Evolutionary conservation across 2,888 invertebrate species (phyloP).

Genomic region (Agonopterix heracliana): DNA sequence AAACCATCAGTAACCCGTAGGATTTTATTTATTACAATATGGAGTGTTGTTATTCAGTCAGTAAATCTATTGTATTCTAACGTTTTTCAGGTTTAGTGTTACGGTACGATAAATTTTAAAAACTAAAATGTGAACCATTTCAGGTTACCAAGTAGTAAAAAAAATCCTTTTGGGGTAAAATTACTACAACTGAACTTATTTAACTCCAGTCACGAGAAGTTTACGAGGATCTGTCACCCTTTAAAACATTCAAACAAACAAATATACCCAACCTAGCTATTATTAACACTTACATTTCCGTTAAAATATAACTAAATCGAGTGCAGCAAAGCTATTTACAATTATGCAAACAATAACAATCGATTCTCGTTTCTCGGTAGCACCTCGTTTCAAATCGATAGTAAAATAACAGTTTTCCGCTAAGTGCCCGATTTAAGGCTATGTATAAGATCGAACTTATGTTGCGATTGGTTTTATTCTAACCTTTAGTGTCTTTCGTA

Average conservation of each 20-base stretch:
- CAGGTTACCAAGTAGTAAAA: no score
- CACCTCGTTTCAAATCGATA: conserved; percentile 21
- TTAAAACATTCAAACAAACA: no score
- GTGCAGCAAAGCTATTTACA: conserved; percentile 32
- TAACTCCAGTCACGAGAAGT: background rate
- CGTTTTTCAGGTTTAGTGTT: no score
- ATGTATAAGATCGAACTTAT: background rate
- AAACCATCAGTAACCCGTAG: no score
- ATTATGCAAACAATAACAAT: conserved; percentile 36
- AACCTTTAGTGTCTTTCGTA: no score
- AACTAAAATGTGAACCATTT: no score
- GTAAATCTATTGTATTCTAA: no score
- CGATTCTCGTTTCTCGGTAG: conserved; percentile 27
- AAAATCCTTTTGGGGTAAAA: no score
- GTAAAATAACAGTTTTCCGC: conserved; percentile 27
- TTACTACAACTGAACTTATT: background rate
- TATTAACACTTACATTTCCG: conserved; percentile 10
- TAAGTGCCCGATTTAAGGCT: conserved; percentile 2
- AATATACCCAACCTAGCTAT: no score
- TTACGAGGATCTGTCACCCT: background rate
- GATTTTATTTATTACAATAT: no score
- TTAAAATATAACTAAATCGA: conserved; percentile 25
- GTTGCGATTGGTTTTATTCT: background rate
- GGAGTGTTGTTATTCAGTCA: no score
- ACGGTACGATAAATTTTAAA: no score